A percentile compares a stretch with the other conserved stretches of the same genome.
These are phyloP conservation scores for Sebastes kiyomatsui DNA, from an alignment of 2,797 vertebrate species.

Conservation along the genomic window DNA sequence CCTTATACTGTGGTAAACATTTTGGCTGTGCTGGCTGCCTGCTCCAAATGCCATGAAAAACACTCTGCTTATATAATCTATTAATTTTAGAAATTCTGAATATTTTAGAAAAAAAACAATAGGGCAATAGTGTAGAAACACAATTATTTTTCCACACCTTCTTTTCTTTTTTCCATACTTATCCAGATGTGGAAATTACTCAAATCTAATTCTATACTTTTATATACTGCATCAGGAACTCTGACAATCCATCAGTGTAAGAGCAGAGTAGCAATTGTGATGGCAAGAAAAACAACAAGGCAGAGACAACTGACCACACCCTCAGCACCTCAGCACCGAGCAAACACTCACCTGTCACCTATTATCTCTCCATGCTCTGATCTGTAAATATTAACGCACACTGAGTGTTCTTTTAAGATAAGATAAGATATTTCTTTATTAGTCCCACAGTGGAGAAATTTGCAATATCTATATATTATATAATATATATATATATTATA, in stretches of 20 bases:
- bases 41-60: not conserved
- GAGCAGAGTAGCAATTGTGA: not conserved
- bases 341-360: constrained; percentile 18
- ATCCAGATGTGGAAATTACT: not conserved
- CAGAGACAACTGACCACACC: constrained; percentile 3
- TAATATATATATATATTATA: too few species aligned
- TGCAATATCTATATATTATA: too few species aligned
- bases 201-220: not conserved
- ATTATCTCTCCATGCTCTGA: not conserved
- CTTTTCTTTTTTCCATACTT: not conserved
- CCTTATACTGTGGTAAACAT: not conserved
- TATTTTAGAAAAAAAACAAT: not conserved
- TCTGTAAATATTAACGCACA: not conserved
- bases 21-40: not conserved
- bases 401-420: not conserved
- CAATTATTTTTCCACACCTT: not conserved
- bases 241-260: not conserved
- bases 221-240: not conserved
- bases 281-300: not conserved
- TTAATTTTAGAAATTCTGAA: not conserved
- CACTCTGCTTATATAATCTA: not conserved
- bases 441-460: too few species aligned
- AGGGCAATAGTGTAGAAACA: not conserved
- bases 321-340: constrained; percentile 1
- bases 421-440: too few species aligned